Evolutionary conservation across 1,140 invertebrate species (phyloP), one percentile per base, ranked within the genome.

Genomic region (Akabosia matsudoensis): DNA sequence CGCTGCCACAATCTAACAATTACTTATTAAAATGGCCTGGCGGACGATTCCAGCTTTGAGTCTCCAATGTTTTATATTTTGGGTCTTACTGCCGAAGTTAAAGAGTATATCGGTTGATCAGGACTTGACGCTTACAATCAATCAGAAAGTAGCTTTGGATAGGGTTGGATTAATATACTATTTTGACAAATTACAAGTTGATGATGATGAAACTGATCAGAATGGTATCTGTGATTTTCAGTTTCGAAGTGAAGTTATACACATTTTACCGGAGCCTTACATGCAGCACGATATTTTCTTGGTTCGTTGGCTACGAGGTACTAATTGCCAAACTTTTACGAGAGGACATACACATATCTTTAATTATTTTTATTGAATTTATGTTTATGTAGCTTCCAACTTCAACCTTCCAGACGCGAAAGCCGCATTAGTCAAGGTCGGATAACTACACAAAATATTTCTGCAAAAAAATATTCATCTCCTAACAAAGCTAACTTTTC

Each of bases 271-370:
- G 22, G 61, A 67, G n/a, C 3, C 24, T 14, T 67, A 67, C 30
- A 67, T 67, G 61, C 13, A 67, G 28, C 26, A 67, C 7, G 26
- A 67, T 10, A 67, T 67, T 30, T 67, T 30, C 31, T 22, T 67
- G 7, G 31, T 67, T 67, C 24, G 61, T 30, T 67, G 61, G 61
- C 61, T 67, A 4, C 61, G 61, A 2, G 61, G 61, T 67, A 67
- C 30, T n/a, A 51, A 51, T 13, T 51, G 45, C n/a, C 10, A 51
- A 51, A 51, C 10, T 51, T n/a, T 51, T 13, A 51, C n/a, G 45
- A 13, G n/a, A 51, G n/a, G 45, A 51, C n/a, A n/a, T 51, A 51
- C 10, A n/a, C 10, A 51, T 13, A 51, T 51, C 45, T 10, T 51
- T 10, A 10, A 51, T 13, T 51, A 51, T 51, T n/a, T 51, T 13